phyloP scores from a whole-genome alignment of 2,888 invertebrate genomes.

The Amblyjoppa proteus region DNA sequence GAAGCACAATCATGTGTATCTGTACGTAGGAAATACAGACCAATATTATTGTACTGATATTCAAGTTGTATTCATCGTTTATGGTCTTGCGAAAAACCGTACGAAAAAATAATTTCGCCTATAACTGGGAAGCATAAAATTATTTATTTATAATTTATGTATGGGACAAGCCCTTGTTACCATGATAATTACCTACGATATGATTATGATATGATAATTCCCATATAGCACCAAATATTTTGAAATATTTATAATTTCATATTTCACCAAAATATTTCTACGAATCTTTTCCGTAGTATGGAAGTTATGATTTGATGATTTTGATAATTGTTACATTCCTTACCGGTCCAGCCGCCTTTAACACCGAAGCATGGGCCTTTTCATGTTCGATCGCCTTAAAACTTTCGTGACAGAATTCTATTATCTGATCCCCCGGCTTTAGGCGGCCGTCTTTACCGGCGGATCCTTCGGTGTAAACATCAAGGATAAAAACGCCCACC shows the following conservation, averaged over 20 bases:
- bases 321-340: conserved; percentile 56
- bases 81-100: background rate
- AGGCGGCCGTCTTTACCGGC: conserved; percentile 96
- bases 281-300: no score
- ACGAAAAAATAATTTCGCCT: background rate
- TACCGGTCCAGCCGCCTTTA: conserved; percentile 93
- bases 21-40: conserved; percentile 81
- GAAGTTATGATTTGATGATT: no score
- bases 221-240: no score
- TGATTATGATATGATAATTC: no score
- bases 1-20: conserved; percentile 94
- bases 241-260: background rate
- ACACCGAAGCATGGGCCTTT: conserved; percentile 92
- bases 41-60: background rate
- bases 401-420: conserved; percentile 93
- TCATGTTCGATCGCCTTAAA: conserved; percentile 94
- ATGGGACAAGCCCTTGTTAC: no score
- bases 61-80: background rate
- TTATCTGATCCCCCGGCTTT: conserved; percentile 96
- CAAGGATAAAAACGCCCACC: conserved; percentile 96
- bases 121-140: no score
- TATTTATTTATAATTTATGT: no score
- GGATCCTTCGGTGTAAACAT: conserved; percentile 96
- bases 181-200: no score
- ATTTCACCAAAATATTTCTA: background rate